Percentiles rank a stretch among this genome's conserved stretches.
Evolutionary conservation across 2,113 vertebrate genomes (phyloP).

Genomic region (Apaloderma vittatum): DNA sequence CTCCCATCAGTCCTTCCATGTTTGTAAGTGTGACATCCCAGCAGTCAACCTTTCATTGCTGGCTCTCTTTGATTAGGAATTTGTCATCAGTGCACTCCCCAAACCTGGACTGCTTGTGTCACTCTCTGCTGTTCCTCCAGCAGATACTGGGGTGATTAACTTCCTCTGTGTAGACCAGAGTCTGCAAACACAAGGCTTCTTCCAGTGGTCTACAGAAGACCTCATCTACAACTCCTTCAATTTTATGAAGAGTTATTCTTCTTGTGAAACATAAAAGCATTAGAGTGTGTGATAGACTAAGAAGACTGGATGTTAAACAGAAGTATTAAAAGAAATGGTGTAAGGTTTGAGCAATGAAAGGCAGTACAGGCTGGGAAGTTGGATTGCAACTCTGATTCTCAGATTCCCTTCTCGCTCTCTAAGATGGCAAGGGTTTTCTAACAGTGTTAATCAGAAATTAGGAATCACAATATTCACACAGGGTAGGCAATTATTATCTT

Average conservation of each 20-base stretch:
- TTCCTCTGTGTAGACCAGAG: no score
- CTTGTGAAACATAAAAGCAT: background rate
- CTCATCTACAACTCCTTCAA: no score
- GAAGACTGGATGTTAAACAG: background rate
- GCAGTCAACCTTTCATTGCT: background rate
- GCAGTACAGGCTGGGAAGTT: background rate
- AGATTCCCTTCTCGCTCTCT: background rate
- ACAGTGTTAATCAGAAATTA: constrained; percentile 14
- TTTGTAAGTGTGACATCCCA: background rate
- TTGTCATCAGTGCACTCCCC: no score
- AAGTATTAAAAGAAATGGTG: background rate
- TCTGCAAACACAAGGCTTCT: no score
- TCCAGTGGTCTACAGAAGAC: no score
- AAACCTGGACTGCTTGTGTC: no score
- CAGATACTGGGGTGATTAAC: no score
- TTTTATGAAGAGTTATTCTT: no score
- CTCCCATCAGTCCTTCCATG: background rate
- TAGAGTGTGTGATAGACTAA: background rate
- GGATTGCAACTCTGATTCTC: background rate
- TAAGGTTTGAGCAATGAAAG: background rate
- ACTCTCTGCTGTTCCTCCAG: no score
- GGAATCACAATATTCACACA: background rate
- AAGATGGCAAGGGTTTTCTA: background rate
- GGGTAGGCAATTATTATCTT: constrained; percentile 29
- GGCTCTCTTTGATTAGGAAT: background rate